A percentile compares a stretch with the other conserved stretches of the same genome.
These are phyloP conservation scores for Moxostoma hubbsi DNA, from an alignment of 2,797 vertebrate genomes.

Conservation along the genomic window DNA sequence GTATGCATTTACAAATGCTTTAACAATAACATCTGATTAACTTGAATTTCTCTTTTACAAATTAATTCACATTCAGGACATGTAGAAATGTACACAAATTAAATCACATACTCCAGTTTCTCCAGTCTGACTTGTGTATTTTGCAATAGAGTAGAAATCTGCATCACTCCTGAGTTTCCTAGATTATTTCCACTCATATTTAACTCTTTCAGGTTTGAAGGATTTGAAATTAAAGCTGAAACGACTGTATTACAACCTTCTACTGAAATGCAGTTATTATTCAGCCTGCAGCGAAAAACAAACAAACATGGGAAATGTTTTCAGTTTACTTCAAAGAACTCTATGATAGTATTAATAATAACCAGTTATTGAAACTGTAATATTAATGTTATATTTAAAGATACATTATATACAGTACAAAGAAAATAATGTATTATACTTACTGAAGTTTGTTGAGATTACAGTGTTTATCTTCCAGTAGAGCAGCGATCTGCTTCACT, in stretches of 20 bases:
- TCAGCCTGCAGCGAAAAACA: neutral
- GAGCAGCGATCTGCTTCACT: neutral
- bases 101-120: neutral
- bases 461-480: conserved; percentile 7
- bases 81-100: no score
- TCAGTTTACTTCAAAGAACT: neutral
- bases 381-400: neutral
- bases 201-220: neutral
- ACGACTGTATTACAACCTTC: neutral
- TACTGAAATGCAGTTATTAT: neutral
- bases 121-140: neutral
- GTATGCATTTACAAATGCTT: no score
- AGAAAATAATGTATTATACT: neutral
- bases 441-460: neutral
- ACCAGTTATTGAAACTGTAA: no score
- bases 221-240: neutral
- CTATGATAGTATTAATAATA: neutral
- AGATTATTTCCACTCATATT: neutral
- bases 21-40: no score
- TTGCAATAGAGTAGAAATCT: no score
- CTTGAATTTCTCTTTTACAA: no score
- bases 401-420: neutral
- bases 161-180: no score
- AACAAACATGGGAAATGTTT: neutral
- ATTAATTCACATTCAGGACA: no score